Evolutionary conservation across 2,888 invertebrate genomes (phyloP).

Genomic region (Pandemis corylana): DNA sequence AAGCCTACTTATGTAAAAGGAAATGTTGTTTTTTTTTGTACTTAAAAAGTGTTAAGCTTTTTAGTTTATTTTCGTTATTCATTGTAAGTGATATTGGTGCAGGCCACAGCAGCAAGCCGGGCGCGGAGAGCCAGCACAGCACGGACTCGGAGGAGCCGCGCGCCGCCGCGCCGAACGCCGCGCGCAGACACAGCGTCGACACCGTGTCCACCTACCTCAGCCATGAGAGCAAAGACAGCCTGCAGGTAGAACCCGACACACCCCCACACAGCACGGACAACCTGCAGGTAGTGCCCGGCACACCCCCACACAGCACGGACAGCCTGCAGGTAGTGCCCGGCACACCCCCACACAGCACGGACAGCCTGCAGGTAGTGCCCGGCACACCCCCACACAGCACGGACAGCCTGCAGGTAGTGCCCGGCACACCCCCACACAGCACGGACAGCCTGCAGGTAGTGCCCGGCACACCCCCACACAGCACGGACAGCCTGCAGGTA

Average conservation of each 20-base stretch:
- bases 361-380: neutral
- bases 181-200: slow-evolving; percentile 93
- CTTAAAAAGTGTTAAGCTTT: no score
- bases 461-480: slow-evolving; percentile 53
- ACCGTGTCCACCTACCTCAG: slow-evolving; percentile 95
- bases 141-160: slow-evolving; percentile 83
- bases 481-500: slow-evolving; percentile 87
- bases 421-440: no score
- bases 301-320: slow-evolving; percentile 84
- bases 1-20: no score
- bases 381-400: slow-evolving; percentile 77
- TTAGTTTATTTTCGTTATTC: no score
- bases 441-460: no score
- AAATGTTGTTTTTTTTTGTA: no score
- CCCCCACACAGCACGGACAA: neutral
- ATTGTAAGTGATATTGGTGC: neutral
- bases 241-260: slow-evolving; percentile 60
- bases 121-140: slow-evolving; percentile 58
- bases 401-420: slow-evolving; percentile 82
- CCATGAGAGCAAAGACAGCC: slow-evolving; percentile 90
- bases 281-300: neutral
- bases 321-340: slow-evolving; percentile 73
- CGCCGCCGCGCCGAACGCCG: slow-evolving; percentile 48
- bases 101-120: slow-evolving; percentile 72
- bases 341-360: no score